phyloP scores from a whole-genome alignment of 2,797 vertebrate genomes.

The Hoplostethus atlanticus region DNA sequence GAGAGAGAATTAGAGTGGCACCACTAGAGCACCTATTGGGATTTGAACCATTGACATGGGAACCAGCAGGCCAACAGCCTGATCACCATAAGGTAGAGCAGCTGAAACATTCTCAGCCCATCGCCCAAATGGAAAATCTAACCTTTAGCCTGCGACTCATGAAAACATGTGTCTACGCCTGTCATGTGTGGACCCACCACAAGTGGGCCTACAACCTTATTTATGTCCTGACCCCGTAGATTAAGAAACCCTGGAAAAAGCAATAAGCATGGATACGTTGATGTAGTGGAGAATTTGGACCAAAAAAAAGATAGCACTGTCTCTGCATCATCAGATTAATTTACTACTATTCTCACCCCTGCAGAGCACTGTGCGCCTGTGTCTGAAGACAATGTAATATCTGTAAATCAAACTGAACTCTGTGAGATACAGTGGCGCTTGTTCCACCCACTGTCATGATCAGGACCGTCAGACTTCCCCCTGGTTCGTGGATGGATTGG shows the following conservation, averaged over 20 bases:
- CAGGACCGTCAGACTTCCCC: constrained; percentile 17
- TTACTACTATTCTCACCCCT: background rate
- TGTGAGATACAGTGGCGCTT: background rate
- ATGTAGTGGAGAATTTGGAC: too few relatives aligned
- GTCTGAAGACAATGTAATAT: background rate
- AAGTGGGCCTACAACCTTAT: too few relatives aligned
- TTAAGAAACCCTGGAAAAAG: background rate
- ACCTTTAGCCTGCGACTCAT: background rate
- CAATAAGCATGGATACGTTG: background rate
- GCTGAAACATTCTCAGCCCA: background rate
- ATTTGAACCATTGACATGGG: constrained; percentile 34
- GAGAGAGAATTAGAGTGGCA: constrained; percentile 41
- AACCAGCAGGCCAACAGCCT: constrained; percentile 29
- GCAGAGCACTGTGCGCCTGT: background rate
- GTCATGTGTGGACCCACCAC: too few relatives aligned
- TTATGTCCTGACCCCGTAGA: too few relatives aligned
- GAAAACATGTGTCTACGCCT: too few relatives aligned
- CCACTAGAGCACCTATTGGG: constrained; percentile 9
- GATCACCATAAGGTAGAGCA: constrained; percentile 18
- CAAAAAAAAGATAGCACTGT: background rate
- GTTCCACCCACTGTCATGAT: constrained; percentile 2
- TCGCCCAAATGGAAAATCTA: constrained; percentile 12
- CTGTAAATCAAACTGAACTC: background rate
- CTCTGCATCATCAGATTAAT: background rate
- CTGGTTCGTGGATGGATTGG: constrained; percentile 35